Conservation (phyloP, 2,113 vertebrate species). For the Gopherus flavomarginatus region DNA sequence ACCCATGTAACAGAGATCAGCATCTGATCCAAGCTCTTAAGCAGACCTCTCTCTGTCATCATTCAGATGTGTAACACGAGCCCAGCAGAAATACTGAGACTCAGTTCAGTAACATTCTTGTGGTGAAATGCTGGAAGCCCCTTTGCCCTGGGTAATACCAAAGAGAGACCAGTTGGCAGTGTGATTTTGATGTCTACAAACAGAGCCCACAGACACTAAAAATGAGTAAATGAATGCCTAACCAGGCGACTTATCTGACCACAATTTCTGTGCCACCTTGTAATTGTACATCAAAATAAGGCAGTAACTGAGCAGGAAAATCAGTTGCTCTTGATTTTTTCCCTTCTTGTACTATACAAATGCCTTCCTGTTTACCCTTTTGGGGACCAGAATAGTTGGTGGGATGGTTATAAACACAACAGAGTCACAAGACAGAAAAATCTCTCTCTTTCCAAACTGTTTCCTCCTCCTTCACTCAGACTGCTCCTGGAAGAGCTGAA, state of each 20-base stretch:
- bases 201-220: neutral
- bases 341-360: neutral
- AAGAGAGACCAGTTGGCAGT: slow-evolving; percentile 5
- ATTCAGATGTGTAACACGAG: slow-evolving; percentile 35
- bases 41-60: neutral
- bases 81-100: slow-evolving; percentile 18
- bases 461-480: no score
- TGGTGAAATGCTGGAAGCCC: slow-evolving; percentile 23
- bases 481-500: no score
- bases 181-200: neutral
- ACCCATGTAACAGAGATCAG: neutral
- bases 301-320: slow-evolving; percentile 10
- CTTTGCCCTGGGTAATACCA: slow-evolving; percentile 10
- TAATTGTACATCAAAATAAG: neutral
- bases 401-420: neutral
- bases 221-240: neutral
- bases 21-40: neutral
- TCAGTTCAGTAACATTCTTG: slow-evolving; percentile 51
- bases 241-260: neutral
- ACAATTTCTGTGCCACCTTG: slow-evolving; percentile 9
- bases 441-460: no score
- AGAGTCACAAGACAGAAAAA: neutral
- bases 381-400: neutral
- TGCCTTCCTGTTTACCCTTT: neutral
- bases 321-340: neutral